phyloP scores from a whole-genome alignment of 1,140 invertebrate species.

The Lerema accius region DNA sequence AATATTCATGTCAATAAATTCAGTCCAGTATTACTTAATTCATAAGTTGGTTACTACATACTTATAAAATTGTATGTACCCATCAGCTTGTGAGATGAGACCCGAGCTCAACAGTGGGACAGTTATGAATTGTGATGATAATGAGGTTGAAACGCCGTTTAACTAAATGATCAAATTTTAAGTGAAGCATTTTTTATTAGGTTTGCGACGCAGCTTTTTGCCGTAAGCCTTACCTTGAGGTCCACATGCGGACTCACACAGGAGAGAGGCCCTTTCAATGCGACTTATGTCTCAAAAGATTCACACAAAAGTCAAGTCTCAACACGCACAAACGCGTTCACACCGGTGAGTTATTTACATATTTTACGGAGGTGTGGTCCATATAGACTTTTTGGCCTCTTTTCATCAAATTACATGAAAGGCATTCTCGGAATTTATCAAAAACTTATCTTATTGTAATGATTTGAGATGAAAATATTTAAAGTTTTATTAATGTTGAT shows the following conservation, averaged over 20 bases:
- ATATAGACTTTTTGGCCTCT: conserved; percentile 1
- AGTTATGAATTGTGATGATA: no score
- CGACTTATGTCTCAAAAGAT: conserved; percentile 86
- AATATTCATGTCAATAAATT: background rate
- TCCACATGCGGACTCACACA: conserved; percentile 90
- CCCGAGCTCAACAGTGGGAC: no score
- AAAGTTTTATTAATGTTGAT: no score
- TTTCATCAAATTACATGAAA: background rate
- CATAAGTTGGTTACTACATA: no score
- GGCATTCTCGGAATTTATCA: background rate
- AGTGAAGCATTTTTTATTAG: conserved; percentile 53
- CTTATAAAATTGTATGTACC: no score
- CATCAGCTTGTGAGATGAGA: no score
- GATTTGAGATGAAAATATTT: no score
- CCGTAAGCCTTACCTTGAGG: conserved; percentile 87
- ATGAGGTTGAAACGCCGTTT: no score
- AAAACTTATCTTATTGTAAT: no score
- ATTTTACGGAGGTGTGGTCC: background rate
- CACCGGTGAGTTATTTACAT: conserved; percentile 81
- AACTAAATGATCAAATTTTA: background rate
- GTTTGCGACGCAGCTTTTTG: conserved; percentile 87
- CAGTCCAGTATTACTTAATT: background rate
- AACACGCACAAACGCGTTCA: conserved; percentile 91
- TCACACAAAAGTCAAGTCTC: conserved; percentile 87
- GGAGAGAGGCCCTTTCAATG: conserved; percentile 88